These are phyloP conservation scores for Phalacrocorax pelagicus DNA, from an alignment of 2,113 vertebrate species.

Conservation along the genomic window DNA sequence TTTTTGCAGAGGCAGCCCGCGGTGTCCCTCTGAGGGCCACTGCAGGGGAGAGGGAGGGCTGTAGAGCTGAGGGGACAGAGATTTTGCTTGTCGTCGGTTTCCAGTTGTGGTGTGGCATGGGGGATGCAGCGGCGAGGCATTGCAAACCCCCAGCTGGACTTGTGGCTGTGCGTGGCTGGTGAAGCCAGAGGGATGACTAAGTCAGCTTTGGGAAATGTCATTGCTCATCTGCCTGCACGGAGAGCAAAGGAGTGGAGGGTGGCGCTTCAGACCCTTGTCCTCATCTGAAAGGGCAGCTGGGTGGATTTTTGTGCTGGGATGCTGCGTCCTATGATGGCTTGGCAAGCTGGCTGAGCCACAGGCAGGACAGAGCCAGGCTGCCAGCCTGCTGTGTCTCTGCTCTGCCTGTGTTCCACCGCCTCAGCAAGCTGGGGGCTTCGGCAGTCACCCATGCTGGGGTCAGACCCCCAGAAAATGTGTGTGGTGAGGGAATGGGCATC, in stretches of 20 bases:
- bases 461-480: rapidly evolving
- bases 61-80: rapidly evolving
- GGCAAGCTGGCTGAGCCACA: background rate
- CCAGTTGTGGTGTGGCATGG: background rate
- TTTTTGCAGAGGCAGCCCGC: background rate
- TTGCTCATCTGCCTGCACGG: background rate
- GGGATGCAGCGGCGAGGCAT: background rate
- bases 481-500: background rate
- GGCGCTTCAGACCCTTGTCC: background rate
- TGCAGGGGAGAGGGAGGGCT: background rate
- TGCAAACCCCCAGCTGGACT: background rate
- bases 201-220: background rate
- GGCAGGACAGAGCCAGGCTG: background rate
- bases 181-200: background rate
- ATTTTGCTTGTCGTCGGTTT: background rate
- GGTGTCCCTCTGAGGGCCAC: background rate
- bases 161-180: rapidly evolving
- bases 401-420: background rate
- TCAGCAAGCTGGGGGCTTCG: rapidly evolving
- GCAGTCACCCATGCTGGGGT: background rate
- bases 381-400: rapidly evolving
- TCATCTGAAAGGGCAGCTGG: background rate
- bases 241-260: background rate
- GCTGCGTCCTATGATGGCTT: background rate
- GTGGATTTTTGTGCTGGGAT: background rate